These are phyloP conservation scores for Cryptus viduatorius DNA, from an alignment of 2,888 invertebrate species.

Conservation along the genomic window DNA sequence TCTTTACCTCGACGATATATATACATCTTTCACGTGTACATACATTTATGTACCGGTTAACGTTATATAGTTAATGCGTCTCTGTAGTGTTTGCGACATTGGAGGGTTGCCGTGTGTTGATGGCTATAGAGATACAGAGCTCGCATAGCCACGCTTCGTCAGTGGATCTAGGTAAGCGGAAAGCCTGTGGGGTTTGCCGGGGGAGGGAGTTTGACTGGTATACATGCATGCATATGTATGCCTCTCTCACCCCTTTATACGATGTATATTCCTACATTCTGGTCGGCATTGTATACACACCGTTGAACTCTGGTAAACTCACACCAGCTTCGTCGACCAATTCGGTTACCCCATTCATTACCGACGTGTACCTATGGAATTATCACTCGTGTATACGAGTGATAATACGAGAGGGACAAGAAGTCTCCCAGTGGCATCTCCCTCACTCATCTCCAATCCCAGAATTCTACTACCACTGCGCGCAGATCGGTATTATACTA, in stretches of 20 bases:
- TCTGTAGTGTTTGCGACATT: conserved; percentile 37
- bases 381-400: conserved; percentile 41
- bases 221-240: conserved; percentile 44
- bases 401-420: conserved; percentile 34
- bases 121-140: background rate
- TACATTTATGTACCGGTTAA: conserved; percentile 37
- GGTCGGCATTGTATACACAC: conserved; percentile 45
- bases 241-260: background rate
- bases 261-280: conserved; percentile 50
- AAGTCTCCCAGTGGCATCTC: background rate
- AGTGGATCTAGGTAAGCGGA: conserved; percentile 63
- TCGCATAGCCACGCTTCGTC: conserved; percentile 50
- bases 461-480: too few relatives aligned
- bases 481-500: too few relatives aligned
- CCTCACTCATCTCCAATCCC: too few relatives aligned
- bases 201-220: conserved; percentile 25
- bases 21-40: conserved; percentile 5
- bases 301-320: conserved; percentile 56
- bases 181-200: conserved; percentile 34
- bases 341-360: conserved; percentile 65
- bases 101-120: conserved; percentile 21
- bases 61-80: conserved; percentile 4
- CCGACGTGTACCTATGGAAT: conserved; percentile 60
- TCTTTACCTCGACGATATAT: background rate
- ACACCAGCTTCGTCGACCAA: conserved; percentile 37